Evolutionary conservation across 2,113 vertebrate genomes (phyloP).

Genomic region (Entelurus aequoreus): DNA sequence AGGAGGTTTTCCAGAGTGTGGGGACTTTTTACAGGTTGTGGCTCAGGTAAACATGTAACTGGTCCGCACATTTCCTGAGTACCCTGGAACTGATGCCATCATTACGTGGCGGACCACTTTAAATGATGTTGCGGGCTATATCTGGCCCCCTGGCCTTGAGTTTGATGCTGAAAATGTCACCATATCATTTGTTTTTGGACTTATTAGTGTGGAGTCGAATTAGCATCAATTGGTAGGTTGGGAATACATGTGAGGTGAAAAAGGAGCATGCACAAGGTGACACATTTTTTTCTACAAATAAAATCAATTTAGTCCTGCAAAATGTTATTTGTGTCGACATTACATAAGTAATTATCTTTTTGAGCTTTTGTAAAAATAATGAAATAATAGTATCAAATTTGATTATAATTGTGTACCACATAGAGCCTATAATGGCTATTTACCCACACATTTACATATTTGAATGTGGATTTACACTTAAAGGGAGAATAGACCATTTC

Average conservation of each 20-base stretch:
- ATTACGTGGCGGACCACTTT: no score
- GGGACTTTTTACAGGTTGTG: no score
- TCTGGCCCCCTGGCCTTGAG: no score
- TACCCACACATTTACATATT: conserved; percentile 7
- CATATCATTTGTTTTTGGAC: conserved; percentile 45
- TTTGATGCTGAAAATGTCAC: no score
- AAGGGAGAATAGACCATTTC: conserved; percentile 6
- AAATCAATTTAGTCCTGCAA: conserved; percentile 14
- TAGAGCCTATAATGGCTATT: not conserved
- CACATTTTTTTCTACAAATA: conserved; percentile 14
- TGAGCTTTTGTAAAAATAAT: not conserved
- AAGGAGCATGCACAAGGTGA: conserved; percentile 37
- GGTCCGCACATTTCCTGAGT: no score
- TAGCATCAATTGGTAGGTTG: conserved; percentile 42
- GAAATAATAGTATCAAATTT: not conserved
- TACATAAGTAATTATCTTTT: not conserved
- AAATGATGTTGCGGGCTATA: no score
- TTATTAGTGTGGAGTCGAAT: conserved; percentile 59
- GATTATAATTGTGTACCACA: not conserved
- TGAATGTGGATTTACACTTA: conserved; percentile 38
- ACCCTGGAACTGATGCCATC: no score
- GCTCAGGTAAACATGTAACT: no score
- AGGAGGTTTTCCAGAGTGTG: no score
- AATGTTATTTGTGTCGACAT: no score
- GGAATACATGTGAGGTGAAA: conserved; percentile 39